Conservation (phyloP, 2,113 vertebrate species). For the Phrynosoma blainvillii region DNA sequence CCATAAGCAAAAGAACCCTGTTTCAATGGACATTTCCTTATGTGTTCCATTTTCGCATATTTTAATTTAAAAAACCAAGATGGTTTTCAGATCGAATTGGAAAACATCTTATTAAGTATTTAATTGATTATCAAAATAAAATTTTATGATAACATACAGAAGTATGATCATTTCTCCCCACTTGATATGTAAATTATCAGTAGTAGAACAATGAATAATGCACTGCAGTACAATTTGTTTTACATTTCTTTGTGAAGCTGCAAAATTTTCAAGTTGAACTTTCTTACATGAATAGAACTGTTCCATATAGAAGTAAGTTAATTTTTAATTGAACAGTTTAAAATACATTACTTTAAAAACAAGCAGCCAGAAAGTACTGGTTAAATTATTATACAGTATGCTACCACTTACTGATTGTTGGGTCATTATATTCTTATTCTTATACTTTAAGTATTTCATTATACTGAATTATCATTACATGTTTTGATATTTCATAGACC, state of each 20-base stretch:
- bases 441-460: conserved; percentile 42
- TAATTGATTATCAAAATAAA: conserved; percentile 18
- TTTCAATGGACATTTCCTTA: conserved; percentile 56
- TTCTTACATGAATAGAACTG: conserved; percentile 4
- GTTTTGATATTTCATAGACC: conserved; percentile 43
- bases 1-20: conserved; percentile 52
- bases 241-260: conserved; percentile 62
- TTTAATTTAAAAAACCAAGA: conserved; percentile 50
- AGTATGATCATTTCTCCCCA: conserved; percentile 71
- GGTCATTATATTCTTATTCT: not conserved
- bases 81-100: conserved; percentile 56
- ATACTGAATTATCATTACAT: conserved; percentile 48
- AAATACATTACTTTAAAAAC: accelerated
- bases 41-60: conserved; percentile 9
- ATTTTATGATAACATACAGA: conserved; percentile 43
- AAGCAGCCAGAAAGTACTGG: conserved; percentile 55
- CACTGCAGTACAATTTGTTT: conserved; percentile 41
- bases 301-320: conserved; percentile 32
- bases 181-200: conserved; percentile 56
- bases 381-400: conserved; percentile 17
- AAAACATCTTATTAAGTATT: conserved; percentile 49
- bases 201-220: conserved; percentile 61
- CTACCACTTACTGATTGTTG: conserved; percentile 34
- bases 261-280: conserved; percentile 12
- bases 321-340: conserved; percentile 41